Conservation (phyloP, 2,888 invertebrate species). For the Apoderus coryli region DNA sequence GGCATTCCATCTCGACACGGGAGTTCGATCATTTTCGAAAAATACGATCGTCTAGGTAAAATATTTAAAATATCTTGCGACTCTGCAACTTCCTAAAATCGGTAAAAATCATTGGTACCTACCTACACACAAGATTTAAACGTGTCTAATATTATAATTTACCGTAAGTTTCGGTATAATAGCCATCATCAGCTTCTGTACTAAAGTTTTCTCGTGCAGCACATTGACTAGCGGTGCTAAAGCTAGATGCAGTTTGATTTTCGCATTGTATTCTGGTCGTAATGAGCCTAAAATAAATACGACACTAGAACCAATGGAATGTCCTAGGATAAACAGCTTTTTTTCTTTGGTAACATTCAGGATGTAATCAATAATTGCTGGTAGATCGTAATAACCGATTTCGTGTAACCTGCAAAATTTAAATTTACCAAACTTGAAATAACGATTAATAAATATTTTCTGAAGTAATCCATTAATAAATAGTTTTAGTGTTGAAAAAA, state of each 20-base stretch:
- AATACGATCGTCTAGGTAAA: slow-evolving; percentile 26
- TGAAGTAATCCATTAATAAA: background rate
- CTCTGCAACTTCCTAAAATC: slow-evolving; percentile 22
- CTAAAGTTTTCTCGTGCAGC: slow-evolving; percentile 21
- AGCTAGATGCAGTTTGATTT: slow-evolving; percentile 27
- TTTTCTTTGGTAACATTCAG: slow-evolving; percentile 34
- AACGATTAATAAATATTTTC: background rate
- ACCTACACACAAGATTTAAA: slow-evolving; percentile 12
- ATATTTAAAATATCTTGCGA: slow-evolving; percentile 24
- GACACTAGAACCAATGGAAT: slow-evolving; percentile 43
- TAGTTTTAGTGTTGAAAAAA: background rate
- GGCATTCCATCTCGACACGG: slow-evolving; percentile 34
- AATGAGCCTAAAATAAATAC: slow-evolving; percentile 34
- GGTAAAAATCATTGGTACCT: slow-evolving; percentile 5
- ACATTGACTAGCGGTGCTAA: slow-evolving; percentile 28
- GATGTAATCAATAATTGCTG: slow-evolving; percentile 44
- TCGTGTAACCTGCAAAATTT: slow-evolving; percentile 43
- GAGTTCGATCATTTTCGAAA: slow-evolving; percentile 22
- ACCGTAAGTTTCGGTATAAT: slow-evolving; percentile 13
- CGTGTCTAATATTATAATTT: slow-evolving; percentile 4
- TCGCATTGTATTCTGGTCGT: slow-evolving; percentile 29
- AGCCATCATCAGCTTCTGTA: slow-evolving; percentile 16
- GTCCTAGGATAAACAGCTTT: slow-evolving; percentile 44
- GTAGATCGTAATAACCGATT: slow-evolving; percentile 45
- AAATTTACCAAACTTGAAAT: background rate